These are phyloP conservation scores for Pyralis farinalis DNA, from an alignment of 2,888 invertebrate genomes.

Conservation along the genomic window DNA sequence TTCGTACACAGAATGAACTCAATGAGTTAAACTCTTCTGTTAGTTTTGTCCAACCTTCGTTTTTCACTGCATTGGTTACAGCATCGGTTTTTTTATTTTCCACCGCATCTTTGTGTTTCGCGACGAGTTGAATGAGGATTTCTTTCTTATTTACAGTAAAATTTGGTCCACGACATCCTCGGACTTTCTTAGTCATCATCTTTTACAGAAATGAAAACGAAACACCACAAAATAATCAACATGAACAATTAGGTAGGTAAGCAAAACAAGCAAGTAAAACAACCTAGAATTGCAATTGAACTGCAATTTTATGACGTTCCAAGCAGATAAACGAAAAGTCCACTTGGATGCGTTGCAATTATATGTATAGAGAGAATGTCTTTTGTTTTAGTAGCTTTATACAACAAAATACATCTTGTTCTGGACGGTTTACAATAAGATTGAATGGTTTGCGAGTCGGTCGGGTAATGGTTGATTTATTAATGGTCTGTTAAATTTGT, in stretches of 20 bases:
- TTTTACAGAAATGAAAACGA: too few relatives aligned
- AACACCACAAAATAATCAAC: too few relatives aligned
- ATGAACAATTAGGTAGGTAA: too few relatives aligned
- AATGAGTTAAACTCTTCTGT: too few relatives aligned
- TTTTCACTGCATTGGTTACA: not conserved
- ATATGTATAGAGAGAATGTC: not conserved
- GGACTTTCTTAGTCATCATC: not conserved
- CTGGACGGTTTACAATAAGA: too few relatives aligned
- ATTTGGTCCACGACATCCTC: too few relatives aligned
- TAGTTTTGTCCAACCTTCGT: not conserved
- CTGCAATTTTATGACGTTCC: not conserved
- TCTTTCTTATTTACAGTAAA: slow-evolving; percentile 4
- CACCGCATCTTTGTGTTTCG: not conserved
- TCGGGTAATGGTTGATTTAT: too few relatives aligned
- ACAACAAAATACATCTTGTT: not conserved
- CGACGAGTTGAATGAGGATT: slow-evolving; percentile 1
- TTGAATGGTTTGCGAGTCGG: too few relatives aligned
- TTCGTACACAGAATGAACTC: too few relatives aligned
- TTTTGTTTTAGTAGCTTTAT: not conserved
- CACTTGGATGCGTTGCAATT: not conserved
- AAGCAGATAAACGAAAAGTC: not conserved
- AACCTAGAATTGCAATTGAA: too few relatives aligned
- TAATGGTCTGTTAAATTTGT: too few relatives aligned
- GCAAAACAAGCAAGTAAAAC: too few relatives aligned
- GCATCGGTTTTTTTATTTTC: slow-evolving; percentile 3